Conservation (phyloP, 2,113 vertebrate species). For the Carettochelys insculpta region DNA sequence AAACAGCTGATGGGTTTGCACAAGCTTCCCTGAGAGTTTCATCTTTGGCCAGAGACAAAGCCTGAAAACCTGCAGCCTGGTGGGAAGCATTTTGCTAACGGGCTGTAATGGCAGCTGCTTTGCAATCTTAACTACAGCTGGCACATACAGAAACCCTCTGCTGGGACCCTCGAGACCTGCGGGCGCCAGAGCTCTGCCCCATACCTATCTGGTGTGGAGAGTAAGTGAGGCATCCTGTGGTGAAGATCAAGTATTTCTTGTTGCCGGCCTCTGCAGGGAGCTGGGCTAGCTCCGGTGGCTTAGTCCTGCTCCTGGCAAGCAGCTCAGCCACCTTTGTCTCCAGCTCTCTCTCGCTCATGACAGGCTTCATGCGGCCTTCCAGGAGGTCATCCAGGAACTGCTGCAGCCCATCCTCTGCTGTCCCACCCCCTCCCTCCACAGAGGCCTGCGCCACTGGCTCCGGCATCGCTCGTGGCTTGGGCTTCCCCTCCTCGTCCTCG, state of each 20-base stretch:
- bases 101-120: not conserved
- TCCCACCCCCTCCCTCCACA: not conserved
- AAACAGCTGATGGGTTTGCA: not conserved
- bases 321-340: constrained; percentile 88
- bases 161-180: too few relatives aligned
- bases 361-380: constrained; percentile 65
- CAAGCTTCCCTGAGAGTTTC: not conserved
- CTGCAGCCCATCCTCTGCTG: constrained; percentile 64
- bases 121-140: not conserved
- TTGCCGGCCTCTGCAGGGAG: constrained; percentile 59
- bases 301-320: constrained; percentile 84
- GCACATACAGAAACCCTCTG: not conserved
- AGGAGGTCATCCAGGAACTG: constrained; percentile 69
- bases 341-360: constrained; percentile 74
- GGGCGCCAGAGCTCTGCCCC: too few relatives aligned
- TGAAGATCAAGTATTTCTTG: constrained; percentile 95
- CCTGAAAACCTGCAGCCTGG: not conserved
- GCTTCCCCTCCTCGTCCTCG: constrained; percentile 74
- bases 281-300: constrained; percentile 73
- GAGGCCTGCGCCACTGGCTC: constrained; percentile 27
- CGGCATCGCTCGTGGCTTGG: not conserved
- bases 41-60: not conserved
- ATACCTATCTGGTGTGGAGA: constrained; percentile 98
- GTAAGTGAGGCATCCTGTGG: constrained; percentile 96
- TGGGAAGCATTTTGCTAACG: not conserved